Evolutionary conservation across 2,113 vertebrate genomes (phyloP).

Genomic region (Forbesichthys papilliferus): DNA sequence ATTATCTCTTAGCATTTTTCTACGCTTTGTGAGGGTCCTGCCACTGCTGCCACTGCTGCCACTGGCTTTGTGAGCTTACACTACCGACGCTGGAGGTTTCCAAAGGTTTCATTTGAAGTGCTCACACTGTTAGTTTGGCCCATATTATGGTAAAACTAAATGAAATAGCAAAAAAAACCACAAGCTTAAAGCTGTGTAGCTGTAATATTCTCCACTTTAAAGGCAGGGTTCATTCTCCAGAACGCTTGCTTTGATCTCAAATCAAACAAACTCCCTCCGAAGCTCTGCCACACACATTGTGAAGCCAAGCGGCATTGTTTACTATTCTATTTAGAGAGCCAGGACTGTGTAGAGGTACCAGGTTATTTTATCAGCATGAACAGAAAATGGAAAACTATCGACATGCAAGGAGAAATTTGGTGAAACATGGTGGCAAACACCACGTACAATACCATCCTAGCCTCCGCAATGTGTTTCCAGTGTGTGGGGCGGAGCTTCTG

Average conservation of each 20-base stretch:
- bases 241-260: no score
- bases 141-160: neutral
- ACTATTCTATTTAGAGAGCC: no score
- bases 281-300: no score
- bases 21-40: neutral
- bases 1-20: neutral
- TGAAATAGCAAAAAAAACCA: neutral
- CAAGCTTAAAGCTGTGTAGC: neutral
- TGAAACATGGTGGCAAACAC: no score
- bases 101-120: constrained; percentile 13
- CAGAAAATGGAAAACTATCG: no score
- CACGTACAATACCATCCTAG: neutral
- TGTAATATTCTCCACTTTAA: neutral
- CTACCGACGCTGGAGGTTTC: constrained; percentile 5
- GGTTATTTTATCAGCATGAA: no score
- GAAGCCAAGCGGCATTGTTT: no score
- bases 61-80: constrained; percentile 5
- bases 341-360: no score
- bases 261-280: no score
- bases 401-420: no score
- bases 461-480: no score
- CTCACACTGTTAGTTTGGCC: constrained; percentile 2
- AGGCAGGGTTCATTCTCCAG: neutral
- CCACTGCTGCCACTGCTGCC: constrained; percentile 1
- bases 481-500: no score